Conservation (phyloP, 2,888 invertebrate genomes). For the Eupithecia insigniata region DNA sequence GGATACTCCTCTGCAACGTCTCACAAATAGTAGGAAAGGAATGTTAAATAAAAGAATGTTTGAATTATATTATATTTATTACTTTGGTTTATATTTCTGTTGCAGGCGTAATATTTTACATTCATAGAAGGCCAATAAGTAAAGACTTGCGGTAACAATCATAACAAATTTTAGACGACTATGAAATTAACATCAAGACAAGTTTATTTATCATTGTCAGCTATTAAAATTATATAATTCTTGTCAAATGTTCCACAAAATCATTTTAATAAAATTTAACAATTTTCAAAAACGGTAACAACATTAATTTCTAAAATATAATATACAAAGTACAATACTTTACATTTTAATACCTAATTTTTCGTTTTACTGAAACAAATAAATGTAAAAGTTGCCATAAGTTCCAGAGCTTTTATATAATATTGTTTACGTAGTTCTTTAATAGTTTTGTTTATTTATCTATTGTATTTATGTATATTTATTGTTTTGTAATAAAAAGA, state of each 20-base stretch:
- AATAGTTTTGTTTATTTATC: not conserved
- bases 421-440: not conserved
- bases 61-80: no score
- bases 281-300: conserved; percentile 78
- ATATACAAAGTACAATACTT: conserved; percentile 45
- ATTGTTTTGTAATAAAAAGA: not conserved
- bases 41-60: conserved; percentile 33
- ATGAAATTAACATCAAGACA: conserved; percentile 48
- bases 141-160: conserved; percentile 58
- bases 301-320: conserved; percentile 65
- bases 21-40: not conserved
- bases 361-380: not conserved
- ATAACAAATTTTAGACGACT: conserved; percentile 53
- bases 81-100: conserved; percentile 73
- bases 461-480: not conserved
- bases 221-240: conserved; percentile 45
- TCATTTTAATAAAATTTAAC: conserved; percentile 75
- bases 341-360: conserved; percentile 51
- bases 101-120: conserved; percentile 75
- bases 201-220: conserved; percentile 44
- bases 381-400: not conserved
- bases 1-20: not conserved
- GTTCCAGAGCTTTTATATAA: not conserved
- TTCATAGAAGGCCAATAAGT: conserved; percentile 71
- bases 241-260: conserved; percentile 63